phyloP scores from a whole-genome alignment of 2,888 invertebrate species.

The Phasia obesa region DNA sequence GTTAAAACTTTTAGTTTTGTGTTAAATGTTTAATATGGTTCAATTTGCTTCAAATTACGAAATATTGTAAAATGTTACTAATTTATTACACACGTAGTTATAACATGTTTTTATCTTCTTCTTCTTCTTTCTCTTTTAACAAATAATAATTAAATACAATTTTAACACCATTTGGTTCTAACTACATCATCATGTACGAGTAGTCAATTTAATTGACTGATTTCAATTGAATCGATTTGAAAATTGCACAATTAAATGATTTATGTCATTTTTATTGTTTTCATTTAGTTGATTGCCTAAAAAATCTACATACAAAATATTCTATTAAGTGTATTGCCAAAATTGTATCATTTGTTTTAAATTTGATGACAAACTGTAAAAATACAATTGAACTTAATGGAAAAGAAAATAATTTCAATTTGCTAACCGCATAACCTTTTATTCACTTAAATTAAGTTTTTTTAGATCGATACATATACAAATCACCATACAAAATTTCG shows the following conservation, averaged over 20 bases:
- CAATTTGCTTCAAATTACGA: constrained; percentile 30
- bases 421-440: neutral
- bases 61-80: constrained; percentile 61
- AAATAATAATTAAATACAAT: constrained; percentile 17
- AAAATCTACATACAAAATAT: neutral
- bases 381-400: constrained; percentile 7
- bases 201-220: constrained; percentile 65
- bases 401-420: neutral
- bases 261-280: constrained; percentile 76
- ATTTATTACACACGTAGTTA: constrained; percentile 72
- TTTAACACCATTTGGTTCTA: constrained; percentile 31
- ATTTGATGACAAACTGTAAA: constrained; percentile 6
- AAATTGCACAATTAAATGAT: constrained; percentile 78
- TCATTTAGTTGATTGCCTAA: constrained; percentile 2
- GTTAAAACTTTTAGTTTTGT: constrained; percentile 72
- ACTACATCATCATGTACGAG: neutral
- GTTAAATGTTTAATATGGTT: constrained; percentile 34
- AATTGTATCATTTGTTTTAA: constrained; percentile 25
- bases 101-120: constrained; percentile 25
- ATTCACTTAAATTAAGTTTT: too few relatives aligned
- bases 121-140: neutral
- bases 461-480: too few relatives aligned
- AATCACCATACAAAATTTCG: too few relatives aligned
- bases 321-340: constrained; percentile 31
- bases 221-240: constrained; percentile 79